Base-by-base conservation (phyloP, 2,113 vertebrate genomes). In the Pithys albifrons region DNA sequence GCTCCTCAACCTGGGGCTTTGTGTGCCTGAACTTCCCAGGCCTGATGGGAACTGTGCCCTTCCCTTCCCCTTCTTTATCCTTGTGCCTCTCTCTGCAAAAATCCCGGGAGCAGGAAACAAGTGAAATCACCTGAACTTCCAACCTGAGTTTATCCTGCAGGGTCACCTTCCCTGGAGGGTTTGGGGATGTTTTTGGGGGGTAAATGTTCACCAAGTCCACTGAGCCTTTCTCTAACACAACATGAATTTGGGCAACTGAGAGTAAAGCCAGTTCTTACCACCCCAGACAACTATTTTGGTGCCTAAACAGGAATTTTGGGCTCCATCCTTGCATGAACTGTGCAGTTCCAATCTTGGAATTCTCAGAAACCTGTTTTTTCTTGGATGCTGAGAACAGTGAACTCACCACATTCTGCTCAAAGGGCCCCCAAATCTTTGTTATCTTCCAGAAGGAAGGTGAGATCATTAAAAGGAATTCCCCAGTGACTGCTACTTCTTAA, bases 381-480 rank as follows among this genome's bases (percentile, higher is more conserved):
- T 35, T 33, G 39, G 45, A 2, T 70, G 16, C 11, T 75, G 33
- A 17, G 48, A 74, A 6, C 25, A 10, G 37, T 11, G 59, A 58
- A 17, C n/a, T 24, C 59, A 41, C 13, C 69, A 55, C 31, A 33
- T 33, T 87, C 52, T 69, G 39, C 51, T 81, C 52, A 22, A 61
- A 59, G 45, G 29, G 9, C 3, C 29, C 17, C 8, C 24, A 64
- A 45, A 22, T 72, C 22, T 76, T 85, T 79, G 51, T 70, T 85
- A 46, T 80, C 61, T 71, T 83, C 82, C 55, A 58, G 52, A 80
- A 66, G 29, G 51, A 57, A 85, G 43, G 46, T 23, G 55, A 80
- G n/a, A 85, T 66, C 66, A 51, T 89, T 67, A 85, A 41, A 82
- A 93, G 78, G 55, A 96, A 88, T 92, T 77, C 77, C 64, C 69